Percentiles rank a stretch among this genome's conserved stretches.
These are phyloP conservation scores for Sylvilagus floridanus DNA, from an alignment of 2,797 vertebrate species.

Conservation along the genomic window DNA sequence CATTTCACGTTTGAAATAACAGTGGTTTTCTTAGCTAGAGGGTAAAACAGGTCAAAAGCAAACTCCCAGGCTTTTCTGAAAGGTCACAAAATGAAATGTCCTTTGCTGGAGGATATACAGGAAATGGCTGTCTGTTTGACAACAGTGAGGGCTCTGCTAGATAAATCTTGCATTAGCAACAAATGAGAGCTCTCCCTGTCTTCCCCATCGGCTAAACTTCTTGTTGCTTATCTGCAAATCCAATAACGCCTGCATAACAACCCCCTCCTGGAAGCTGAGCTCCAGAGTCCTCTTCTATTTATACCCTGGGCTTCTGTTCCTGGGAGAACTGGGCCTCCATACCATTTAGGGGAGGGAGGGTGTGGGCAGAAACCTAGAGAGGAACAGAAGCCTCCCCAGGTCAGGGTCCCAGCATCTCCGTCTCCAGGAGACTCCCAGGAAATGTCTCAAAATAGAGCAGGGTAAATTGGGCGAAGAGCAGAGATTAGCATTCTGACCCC, in stretches of 20 bases:
- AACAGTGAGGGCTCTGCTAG: conserved; percentile 64
- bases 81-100: conserved; percentile 76
- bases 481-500: neutral
- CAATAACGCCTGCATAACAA: conserved; percentile 76
- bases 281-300: too few relatives aligned
- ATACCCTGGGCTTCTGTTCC: neutral
- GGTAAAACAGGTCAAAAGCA: conserved; percentile 59
- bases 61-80: conserved; percentile 71
- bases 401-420: neutral
- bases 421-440: neutral
- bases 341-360: neutral
- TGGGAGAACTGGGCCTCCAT: neutral
- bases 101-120: conserved; percentile 76
- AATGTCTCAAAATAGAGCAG: neutral
- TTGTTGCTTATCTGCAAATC: conserved; percentile 81
- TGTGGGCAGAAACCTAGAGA: neutral
- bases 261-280: conserved; percentile 32
- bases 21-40: conserved; percentile 66
- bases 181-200: conserved; percentile 54
- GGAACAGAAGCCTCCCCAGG: neutral
- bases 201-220: conserved; percentile 75
- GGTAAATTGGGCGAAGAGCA: neutral
- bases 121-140: conserved; percentile 72
- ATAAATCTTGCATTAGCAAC: conserved; percentile 73
- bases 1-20: conserved; percentile 72